Evolutionary conservation across 37 sponge, comb jelly and placozoan genomes (phyloP), one percentile per base, ranked within the genome.

Genomic region (Chondrilla cf. caribensis): DNA sequence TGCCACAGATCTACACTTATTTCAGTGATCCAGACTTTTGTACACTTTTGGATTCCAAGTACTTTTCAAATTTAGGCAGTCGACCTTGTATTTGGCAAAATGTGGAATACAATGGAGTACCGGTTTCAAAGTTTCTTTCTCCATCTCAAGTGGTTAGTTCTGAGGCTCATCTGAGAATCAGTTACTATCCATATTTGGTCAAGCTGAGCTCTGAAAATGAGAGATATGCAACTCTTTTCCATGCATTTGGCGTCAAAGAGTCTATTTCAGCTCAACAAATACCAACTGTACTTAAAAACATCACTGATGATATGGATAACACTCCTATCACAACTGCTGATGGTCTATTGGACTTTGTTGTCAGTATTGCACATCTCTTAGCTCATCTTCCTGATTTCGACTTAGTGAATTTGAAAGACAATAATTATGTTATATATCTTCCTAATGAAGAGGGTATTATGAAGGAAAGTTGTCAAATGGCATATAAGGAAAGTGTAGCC

Each of bases 381-480:
- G 41, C 18, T 43, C 9, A 11, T 11, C 51, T 47, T 11, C 6
- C 11, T 11, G 9, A 47, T 14, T 14, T 6, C 9, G 11, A 47
- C 6, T 14, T 14, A 14, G 11, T 47, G 51, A 11, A 11, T 14
- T 14, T 6, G 51, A 47, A 6, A 14, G 9, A 11, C 9, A 24
- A 39, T 4, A 73, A 42, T 2, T 43, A 22, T 17, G 2, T 25
- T 39, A 36, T 73, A 1, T 83, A 70, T 43, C 80, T 88, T 1
- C 86, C 86, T 32, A 79, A 86, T 90, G 86, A 86, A 60, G 3
- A 83, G 14, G 39, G 77, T 21, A 22, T 86, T 14, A 86, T 90
- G 86, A 26, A 81, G 18, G 78, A 66, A 22, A 57, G 54, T 9
- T 41, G 58, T 40, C 37, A 79, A 26, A 35, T 90, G 8, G 83